A percentile compares a stretch with the other conserved stretches of the same genome.
phyloP scores from a whole-genome alignment of 2,113 vertebrate species.

The Muscicapa adusta region DNA sequence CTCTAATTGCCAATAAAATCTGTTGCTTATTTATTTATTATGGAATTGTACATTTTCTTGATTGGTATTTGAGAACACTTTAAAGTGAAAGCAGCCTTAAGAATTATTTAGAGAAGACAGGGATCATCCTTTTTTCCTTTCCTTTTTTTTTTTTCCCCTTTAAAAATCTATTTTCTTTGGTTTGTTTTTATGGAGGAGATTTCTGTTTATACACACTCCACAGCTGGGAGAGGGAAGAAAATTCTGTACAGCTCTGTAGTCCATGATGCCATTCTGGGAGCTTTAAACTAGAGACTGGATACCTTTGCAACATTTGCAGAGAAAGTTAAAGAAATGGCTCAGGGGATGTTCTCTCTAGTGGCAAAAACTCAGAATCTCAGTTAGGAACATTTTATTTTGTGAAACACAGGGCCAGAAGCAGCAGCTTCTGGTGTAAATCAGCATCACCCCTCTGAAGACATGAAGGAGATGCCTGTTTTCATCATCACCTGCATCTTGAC shows the following conservation, averaged over 20 bases:
- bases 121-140: too few species aligned
- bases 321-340: background rate
- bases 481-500: background rate
- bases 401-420: background rate
- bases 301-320: background rate
- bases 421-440: background rate
- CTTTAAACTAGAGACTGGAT: background rate
- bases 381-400: background rate
- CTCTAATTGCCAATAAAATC: background rate
- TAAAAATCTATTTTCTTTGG: background rate
- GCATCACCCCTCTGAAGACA: background rate
- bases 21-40: background rate
- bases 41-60: background rate
- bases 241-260: background rate
- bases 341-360: background rate
- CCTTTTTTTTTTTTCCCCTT: too few species aligned
- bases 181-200: background rate
- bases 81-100: background rate
- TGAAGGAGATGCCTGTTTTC: background rate
- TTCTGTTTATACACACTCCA: background rate
- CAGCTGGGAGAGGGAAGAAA: background rate
- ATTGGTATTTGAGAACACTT: background rate
- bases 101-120: background rate
- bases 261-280: background rate
- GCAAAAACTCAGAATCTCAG: background rate